Percentiles rank a stretch among this genome's conserved stretches.
phyloP scores from a whole-genome alignment of 2,888 invertebrate genomes.

The Seladonia tumulorum region DNA sequence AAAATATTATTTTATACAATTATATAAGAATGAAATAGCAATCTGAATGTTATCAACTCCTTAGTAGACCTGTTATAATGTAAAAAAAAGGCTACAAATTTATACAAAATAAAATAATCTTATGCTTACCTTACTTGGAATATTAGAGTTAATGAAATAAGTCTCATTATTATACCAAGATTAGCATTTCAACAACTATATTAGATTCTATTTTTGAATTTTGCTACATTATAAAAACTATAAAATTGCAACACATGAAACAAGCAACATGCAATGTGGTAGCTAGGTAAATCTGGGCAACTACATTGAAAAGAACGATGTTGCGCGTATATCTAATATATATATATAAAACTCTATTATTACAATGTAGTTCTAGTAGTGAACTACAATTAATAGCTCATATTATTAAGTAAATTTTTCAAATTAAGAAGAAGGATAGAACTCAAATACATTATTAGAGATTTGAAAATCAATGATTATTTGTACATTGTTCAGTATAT shows the following conservation, averaged over 20 bases:
- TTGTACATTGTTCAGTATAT: not conserved
- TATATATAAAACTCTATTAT: not conserved
- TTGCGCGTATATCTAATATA: not conserved
- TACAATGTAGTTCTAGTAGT: not conserved
- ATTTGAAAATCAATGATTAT: not conserved
- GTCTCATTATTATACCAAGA: slow-evolving; percentile 2
- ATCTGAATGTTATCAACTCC: not conserved
- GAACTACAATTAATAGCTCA: not conserved
- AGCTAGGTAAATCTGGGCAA: not conserved
- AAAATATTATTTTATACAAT: not conserved
- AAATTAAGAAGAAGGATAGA: not conserved
- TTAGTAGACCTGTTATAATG: not conserved
- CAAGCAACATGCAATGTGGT: slow-evolving; percentile 14
- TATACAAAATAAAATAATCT: slow-evolving; percentile 16
- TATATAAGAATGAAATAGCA: not conserved
- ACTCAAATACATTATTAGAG: not conserved
- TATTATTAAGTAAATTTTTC: not conserved
- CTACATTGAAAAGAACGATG: not conserved
- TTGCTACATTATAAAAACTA: slow-evolving; percentile 1
- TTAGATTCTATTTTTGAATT: slow-evolving; percentile 1
- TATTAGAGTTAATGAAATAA: slow-evolving; percentile 15
- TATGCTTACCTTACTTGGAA: slow-evolving; percentile 35
- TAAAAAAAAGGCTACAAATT: not conserved
- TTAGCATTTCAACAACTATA: not conserved
- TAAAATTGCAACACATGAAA: not conserved